Conservation (phyloP, 1,140 invertebrate species). For the Stegodyphus dumicola region DNA sequence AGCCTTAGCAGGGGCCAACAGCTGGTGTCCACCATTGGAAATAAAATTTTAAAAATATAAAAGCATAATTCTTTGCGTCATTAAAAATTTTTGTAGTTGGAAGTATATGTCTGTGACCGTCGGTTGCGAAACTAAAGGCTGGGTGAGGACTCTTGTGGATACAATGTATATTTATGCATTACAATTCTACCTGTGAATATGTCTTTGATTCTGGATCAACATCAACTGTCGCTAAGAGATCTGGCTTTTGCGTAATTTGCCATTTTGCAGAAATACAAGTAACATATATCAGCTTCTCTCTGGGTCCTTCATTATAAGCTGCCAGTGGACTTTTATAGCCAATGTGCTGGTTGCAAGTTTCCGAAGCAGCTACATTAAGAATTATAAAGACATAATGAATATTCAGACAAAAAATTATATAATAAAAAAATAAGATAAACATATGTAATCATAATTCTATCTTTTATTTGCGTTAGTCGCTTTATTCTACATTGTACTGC, state of each 20-base stretch:
- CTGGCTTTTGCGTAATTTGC: constrained; percentile 73
- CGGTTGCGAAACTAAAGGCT: too few relatives aligned
- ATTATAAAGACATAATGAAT: background rate
- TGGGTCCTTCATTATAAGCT: constrained; percentile 80
- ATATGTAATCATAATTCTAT: too few relatives aligned
- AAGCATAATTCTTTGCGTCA: too few relatives aligned
- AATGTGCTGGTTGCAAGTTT: constrained; percentile 52
- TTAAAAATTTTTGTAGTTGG: background rate
- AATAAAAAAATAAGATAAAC: too few relatives aligned
- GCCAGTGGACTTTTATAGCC: constrained; percentile 75
- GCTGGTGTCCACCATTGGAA: too few relatives aligned
- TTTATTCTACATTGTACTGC: too few relatives aligned
- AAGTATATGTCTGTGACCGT: too few relatives aligned
- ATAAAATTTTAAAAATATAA: too few relatives aligned
- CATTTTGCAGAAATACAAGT: constrained; percentile 75
- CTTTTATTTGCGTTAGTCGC: too few relatives aligned
- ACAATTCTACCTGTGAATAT: constrained; percentile 70
- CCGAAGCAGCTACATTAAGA: background rate
- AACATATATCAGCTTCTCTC: constrained; percentile 88
- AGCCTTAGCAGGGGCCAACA: too few relatives aligned
- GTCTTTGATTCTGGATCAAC: constrained; percentile 87
- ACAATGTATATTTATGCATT: background rate
- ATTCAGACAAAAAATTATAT: too few relatives aligned
- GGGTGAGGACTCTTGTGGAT: background rate
- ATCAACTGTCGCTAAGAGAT: constrained; percentile 91